Percentiles rank a stretch among this genome's conserved stretches.
Evolutionary conservation across 2,888 invertebrate species (phyloP).

Genomic region (Mechanitis messenoides): DNA sequence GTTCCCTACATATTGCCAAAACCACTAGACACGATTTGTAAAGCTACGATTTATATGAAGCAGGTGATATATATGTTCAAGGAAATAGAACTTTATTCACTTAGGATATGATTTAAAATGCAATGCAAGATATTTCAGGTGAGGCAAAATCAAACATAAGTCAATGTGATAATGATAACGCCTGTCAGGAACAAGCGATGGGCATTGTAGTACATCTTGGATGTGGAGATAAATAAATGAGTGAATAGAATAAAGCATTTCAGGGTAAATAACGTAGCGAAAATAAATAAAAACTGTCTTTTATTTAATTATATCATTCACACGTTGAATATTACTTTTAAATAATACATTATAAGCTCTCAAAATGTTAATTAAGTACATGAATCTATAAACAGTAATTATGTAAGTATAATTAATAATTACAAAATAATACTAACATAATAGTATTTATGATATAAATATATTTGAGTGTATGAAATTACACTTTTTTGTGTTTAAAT

Average conservation of each 20-base stretch:
- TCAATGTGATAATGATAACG: slow-evolving; percentile 11
- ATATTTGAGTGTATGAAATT: no score
- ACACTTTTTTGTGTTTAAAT: no score
- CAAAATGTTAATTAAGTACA: no score
- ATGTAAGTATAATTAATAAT: no score
- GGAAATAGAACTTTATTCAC: background rate
- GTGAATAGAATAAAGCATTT: background rate
- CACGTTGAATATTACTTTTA: no score
- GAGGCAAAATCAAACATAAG: slow-evolving; percentile 2
- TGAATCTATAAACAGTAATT: no score
- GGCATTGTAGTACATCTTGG: slow-evolving; percentile 13
- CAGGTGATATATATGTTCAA: slow-evolving; percentile 1
- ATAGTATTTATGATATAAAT: no score
- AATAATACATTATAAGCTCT: no score
- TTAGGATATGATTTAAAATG: slow-evolving; percentile 4
- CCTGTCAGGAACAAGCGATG: slow-evolving; percentile 15
- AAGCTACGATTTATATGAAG: slow-evolving; percentile 7
- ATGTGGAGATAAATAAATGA: background rate
- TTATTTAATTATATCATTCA: no score
- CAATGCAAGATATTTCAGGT: background rate
- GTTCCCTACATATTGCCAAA: slow-evolving; percentile 12
- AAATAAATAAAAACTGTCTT: no score
- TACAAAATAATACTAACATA: no score
- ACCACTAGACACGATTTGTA: slow-evolving; percentile 9
- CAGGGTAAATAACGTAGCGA: no score